Evolutionary conservation across 2,113 vertebrate genomes (phyloP), one percentile per base, ranked within the genome.

Genomic region (Psittacus erithacus): DNA sequence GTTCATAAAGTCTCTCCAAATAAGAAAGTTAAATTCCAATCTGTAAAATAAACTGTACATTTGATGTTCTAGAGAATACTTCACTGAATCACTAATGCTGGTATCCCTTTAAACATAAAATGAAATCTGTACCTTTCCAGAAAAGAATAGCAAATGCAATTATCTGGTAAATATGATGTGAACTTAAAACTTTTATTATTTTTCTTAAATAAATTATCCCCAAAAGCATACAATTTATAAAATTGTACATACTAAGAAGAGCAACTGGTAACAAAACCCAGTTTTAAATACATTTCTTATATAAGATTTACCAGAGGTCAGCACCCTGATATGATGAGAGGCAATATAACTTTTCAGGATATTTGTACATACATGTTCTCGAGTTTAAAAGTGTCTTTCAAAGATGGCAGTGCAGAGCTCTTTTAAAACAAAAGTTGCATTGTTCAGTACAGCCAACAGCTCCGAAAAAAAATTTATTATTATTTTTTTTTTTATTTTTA

Each of bases 131-230:
- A 98, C 97, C 97, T 98, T 97, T 96, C 82, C 69, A 92, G 55
- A 92, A 93, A 93, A 79, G 11, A 97, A 85, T 20, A 93, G 89
- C 73, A 90, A 91, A 91, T 96, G 96, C 69, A 88, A 85, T 90
- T 95, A 96, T 84, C 84, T 96, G 95, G 85, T 64, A 96, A 82
- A 65, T 89, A 91, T 38, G 75, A 94, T 19, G 73, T 73, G 41
- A 82, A 97, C 89, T 98, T 98, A 96, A 98, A 97, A 95, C 80
- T 97, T 98, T 97, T n/a, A 92, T 91, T 91, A 53, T 35, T 95
- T 98, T 97, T 98, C 97, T 97, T 98, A 99, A 98, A 99, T 99
- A 99, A 99, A 99, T 99, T 99, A 99, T 98, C 97, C 98, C 97
- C 97, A 98, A 98, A 97, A 93, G 98, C 97, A 98, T 98, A 98